These are phyloP conservation scores for Chymomyza costata DNA, from an alignment of 1,140 invertebrate genomes.

Conservation along the genomic window DNA sequence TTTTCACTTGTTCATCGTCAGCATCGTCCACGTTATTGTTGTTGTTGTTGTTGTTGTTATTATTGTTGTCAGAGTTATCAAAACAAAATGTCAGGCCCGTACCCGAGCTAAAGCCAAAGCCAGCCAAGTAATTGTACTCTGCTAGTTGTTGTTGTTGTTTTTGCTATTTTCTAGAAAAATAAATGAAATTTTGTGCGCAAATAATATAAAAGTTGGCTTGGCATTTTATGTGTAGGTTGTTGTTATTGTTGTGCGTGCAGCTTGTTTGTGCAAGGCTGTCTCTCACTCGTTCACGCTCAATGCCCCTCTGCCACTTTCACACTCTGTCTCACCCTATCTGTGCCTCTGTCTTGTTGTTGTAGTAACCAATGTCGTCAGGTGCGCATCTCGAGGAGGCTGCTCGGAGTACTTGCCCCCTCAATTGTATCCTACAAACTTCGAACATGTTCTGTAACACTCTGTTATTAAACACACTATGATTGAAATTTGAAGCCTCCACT, in stretches of 20 bases:
- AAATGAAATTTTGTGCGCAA: constrained; percentile 42
- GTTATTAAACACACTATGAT: no score
- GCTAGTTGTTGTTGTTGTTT: constrained; percentile 26
- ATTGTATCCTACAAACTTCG: no score
- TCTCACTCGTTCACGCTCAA: constrained; percentile 2
- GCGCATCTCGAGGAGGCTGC: no score
- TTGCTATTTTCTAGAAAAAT: constrained; percentile 49
- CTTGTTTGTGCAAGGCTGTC: constrained; percentile 46
- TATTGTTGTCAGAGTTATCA: constrained; percentile 60
- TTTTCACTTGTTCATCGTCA: constrained; percentile 41
- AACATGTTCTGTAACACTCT: no score
- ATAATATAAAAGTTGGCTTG: constrained; percentile 15
- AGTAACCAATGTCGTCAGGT: constrained; percentile 21
- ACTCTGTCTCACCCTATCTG: no score
- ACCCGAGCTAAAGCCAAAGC: no score
- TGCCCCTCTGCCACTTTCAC: no score
- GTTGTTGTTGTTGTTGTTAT: constrained; percentile 17
- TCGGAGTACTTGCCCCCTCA: no score
- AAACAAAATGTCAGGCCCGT: constrained; percentile 61
- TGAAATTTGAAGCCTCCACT: no score
- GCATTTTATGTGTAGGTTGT: constrained; percentile 1
- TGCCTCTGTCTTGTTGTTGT: no score
- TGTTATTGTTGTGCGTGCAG: constrained; percentile 22
- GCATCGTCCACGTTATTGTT: constrained; percentile 10
- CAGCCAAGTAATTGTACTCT: not conserved